Conservation (phyloP, 2,797 vertebrate species). For the Eurystomus glaucurus region DNA sequence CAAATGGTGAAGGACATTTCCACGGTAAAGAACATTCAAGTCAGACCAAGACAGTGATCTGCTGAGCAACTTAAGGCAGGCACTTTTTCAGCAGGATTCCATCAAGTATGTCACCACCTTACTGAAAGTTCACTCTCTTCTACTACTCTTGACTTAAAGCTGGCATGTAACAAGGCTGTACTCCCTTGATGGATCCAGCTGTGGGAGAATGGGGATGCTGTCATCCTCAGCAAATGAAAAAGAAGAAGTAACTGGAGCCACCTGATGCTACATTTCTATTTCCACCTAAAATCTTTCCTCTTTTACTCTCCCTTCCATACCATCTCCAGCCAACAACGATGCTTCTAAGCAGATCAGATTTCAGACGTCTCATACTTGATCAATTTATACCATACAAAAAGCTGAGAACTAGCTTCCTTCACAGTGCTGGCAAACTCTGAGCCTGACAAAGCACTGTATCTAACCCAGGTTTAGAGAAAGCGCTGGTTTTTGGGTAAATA, state of each 20-base stretch:
- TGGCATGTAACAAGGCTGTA: neutral
- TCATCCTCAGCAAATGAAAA: neutral
- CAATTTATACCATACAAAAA: neutral
- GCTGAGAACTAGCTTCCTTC: neutral
- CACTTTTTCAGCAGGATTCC: neutral
- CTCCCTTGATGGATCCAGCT: neutral
- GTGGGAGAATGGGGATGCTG: neutral
- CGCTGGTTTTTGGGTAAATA: neutral
- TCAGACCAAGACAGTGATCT: neutral
- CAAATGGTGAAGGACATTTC: neutral
- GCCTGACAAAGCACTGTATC: neutral
- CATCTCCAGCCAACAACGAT: neutral
- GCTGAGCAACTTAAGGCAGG: neutral
- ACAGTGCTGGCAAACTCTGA: neutral
- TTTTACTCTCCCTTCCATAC: neutral
- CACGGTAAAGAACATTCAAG: neutral
- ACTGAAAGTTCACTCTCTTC: neutral
- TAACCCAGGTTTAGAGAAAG: neutral
- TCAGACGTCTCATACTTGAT: neutral
- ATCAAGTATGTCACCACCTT: neutral
- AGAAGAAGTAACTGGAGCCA: neutral
- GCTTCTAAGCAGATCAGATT: neutral
- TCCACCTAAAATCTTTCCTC: neutral
- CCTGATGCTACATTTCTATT: neutral
- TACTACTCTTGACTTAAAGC: neutral